Conservation (phyloP, 2,888 invertebrate genomes). For the Acanthoscelides obtectus region DNA sequence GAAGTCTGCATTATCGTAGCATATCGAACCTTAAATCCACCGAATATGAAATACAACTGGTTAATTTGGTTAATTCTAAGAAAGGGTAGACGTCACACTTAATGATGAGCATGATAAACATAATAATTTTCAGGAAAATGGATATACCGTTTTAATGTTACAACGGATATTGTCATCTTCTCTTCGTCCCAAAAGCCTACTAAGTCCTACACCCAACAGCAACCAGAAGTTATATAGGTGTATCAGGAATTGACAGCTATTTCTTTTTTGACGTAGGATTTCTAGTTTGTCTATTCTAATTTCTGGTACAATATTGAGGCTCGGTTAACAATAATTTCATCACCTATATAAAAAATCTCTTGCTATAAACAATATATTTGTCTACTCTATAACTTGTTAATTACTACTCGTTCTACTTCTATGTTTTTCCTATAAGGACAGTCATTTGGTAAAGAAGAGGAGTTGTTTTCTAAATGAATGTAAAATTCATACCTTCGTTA, state of each 20-base stretch:
- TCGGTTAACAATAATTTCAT: not conserved
- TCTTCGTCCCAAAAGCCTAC: not conserved
- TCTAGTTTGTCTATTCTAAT: not conserved
- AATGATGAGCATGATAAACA: no score
- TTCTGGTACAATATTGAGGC: not conserved
- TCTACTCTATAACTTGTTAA: not conserved
- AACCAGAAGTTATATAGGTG: not conserved
- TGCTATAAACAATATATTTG: not conserved
- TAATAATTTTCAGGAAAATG: no score
- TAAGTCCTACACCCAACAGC: not conserved
- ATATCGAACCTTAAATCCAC: no score
- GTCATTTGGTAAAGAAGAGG: not conserved
- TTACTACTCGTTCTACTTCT: not conserved
- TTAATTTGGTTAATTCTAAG: no score
- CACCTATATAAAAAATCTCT: not conserved
- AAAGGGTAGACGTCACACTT: no score
- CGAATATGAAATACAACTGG: no score
- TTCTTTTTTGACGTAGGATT: not conserved
- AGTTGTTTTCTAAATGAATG: not conserved
- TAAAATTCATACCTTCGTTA: not conserved
- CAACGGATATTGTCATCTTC: not conserved
- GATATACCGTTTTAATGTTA: no score
- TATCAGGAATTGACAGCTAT: not conserved
- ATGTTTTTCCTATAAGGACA: not conserved
- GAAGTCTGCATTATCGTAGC: no score